Evolutionary conservation across 2,113 vertebrate species (phyloP).

Genomic region (Aviceda subcristata): DNA sequence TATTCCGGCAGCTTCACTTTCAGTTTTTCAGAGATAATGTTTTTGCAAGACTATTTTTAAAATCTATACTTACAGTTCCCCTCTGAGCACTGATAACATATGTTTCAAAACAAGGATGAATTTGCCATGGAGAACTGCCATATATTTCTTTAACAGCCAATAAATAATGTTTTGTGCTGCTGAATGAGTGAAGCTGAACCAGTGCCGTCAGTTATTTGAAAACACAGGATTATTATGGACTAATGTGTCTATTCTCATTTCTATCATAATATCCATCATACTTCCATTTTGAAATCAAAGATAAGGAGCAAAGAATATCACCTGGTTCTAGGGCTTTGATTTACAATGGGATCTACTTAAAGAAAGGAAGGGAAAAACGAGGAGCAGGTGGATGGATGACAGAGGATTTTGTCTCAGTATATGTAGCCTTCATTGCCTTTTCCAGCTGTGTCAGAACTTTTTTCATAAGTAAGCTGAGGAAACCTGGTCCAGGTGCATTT

Average conservation of each 20-base stretch:
- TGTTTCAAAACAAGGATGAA: slow-evolving; percentile 41
- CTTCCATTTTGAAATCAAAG: neutral
- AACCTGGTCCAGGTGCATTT: neutral
- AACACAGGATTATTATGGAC: neutral
- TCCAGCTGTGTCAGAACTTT: neutral
- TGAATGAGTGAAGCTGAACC: neutral
- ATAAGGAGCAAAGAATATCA: neutral
- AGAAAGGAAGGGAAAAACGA: neutral
- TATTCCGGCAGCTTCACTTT: neutral
- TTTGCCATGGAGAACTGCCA: neutral
- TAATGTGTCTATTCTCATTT: neutral
- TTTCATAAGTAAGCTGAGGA: neutral
- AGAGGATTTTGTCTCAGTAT: neutral
- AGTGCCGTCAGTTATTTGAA: neutral
- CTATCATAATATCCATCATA: slow-evolving; percentile 3
- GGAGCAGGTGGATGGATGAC: neutral
- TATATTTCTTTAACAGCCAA: slow-evolving; percentile 20
- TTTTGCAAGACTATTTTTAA: slow-evolving; percentile 26
- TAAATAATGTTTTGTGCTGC: slow-evolving; percentile 27
- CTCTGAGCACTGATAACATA: neutral
- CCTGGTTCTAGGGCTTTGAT: neutral
- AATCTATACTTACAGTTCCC: neutral
- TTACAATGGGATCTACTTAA: neutral
- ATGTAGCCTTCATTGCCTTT: neutral
- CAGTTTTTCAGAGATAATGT: neutral